Base-by-base conservation (phyloP, 2,797 vertebrate species). In the Tolypeutes matacus region DNA sequence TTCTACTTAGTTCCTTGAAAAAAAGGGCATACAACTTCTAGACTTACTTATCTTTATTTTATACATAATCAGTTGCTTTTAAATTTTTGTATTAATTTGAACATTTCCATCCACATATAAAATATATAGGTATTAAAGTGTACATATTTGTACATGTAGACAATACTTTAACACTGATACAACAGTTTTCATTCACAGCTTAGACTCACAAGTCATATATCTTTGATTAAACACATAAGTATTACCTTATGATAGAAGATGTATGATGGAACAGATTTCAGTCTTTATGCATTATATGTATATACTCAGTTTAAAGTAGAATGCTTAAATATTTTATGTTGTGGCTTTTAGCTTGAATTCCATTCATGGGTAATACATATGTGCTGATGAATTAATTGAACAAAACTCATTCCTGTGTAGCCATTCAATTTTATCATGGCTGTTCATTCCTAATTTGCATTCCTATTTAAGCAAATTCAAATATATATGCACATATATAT, bases 401-500 rank as follows among this genome's bases (percentile, higher is more conserved):
- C 25, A 42, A 83, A 78, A 39, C 3, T 72, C 21, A 65, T 83
- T 86, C 86, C 25, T 78, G 17, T 69, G n/a, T 20, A 89, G 62
- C 36, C 15, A 17, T 94, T 92, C 65, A 83, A 62, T 87, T 80
- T 21, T 83, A 17, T 42, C 17, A 67, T 56, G 15, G 12, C 62
- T 83, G 8, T 83, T 60, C 49, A 90, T n/a, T 64, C 60, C 64
- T 49, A 77, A 75, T 49, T 89, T 78, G 11, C 8, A 64, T 77
- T 90, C 58, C n/a, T 85, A 39, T 29, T 60, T 60, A 86, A 80
- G 87, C 20, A 53, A 72, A 65, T 95, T 67, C 51, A 53, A 53
- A 53, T 53, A 53, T 11, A 11, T 34, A 77, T 27, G 14, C n/a
- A 70, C 23, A 70, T 20, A 89, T 17, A 53, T 77, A 89, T 5